phyloP scores from a whole-genome alignment of 2,797 vertebrate species.

The Mormyrus proboscirostris region DNA sequence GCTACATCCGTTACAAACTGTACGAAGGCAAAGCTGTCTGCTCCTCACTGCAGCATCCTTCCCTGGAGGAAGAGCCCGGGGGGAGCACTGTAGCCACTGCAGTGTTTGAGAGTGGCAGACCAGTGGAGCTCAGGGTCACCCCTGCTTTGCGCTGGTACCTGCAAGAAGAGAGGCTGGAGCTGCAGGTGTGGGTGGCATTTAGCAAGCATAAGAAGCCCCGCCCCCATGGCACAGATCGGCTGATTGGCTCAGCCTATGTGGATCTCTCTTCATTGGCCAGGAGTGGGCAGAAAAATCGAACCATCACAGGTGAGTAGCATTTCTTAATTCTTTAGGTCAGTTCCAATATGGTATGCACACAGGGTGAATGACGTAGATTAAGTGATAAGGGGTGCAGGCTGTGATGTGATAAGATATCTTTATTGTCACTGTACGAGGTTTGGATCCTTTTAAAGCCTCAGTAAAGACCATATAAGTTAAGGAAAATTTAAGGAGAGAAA shows the following conservation, averaged over 20 bases:
- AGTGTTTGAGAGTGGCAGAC: constrained; percentile 64
- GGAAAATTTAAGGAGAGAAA: too few species aligned
- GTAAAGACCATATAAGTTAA: too few species aligned
- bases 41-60: constrained; percentile 73
- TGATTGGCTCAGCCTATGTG: constrained; percentile 84
- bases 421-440: too few species aligned
- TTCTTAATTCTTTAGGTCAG: neutral
- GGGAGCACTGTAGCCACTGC: constrained; percentile 54
- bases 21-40: constrained; percentile 73
- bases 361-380: neutral
- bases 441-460: too few species aligned
- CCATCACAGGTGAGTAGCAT: constrained; percentile 71
- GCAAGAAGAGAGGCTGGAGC: constrained; percentile 79
- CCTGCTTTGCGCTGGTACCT: constrained; percentile 84
- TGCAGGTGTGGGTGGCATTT: constrained; percentile 86
- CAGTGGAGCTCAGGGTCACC: constrained; percentile 59
- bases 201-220: constrained; percentile 66
- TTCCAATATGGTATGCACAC: neutral
- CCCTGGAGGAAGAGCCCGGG: constrained; percentile 41
- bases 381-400: neutral
- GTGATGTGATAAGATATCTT: too few species aligned
- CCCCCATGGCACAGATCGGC: constrained; percentile 76
- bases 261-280: constrained; percentile 67
- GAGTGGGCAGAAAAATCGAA: constrained; percentile 51
- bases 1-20: constrained; percentile 86